Evolutionary conservation across 2,888 invertebrate genomes (phyloP), one percentile per base, ranked within the genome.

Genomic region (Melanostoma mellinum): DNA sequence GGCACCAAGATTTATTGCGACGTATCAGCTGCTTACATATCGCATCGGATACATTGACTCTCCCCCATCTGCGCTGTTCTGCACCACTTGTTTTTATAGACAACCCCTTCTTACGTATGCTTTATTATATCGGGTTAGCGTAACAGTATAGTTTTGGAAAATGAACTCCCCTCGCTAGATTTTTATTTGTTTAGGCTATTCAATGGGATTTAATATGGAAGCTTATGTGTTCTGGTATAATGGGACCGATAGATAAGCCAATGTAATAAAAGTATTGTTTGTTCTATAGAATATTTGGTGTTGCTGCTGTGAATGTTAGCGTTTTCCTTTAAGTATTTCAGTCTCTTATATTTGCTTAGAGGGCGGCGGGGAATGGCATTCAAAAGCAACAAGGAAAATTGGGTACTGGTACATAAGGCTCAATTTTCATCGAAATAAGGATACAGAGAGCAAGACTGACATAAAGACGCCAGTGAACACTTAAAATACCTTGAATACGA

Each of bases 1-100:
- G 50, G 48, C 36, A 42, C 53, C 38, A 71, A 71, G 77, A 77
- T 77, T 71, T 77, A 77, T 52, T 40, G 44, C 48, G 52, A 71
- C 44, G 58, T 42, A 52, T 77, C 71, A 72, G 71, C 44, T 77
- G 71, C 53, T 53, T 5, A 60, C n/a, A 35, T 50, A 10, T 61
- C 10, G 32, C 20, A 4, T 40, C 35, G 42, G 20, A 67, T 52
- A 42, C 42, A 33, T 52, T 53, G 40, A 67, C 67, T 67, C 42
- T 8, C 52, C 67, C 53, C 67, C 67, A 53, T 67, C 42, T 30
- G 9, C 53, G 53, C 50, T 63, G 48, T 63, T 63, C 48, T 63
- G 63, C 67, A 53, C 9, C 53, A 55, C 40, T 55, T 55, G 42
- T 9, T 42, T 53, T 52, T 44, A 67, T 6, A 53, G 33, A 9